A percentile compares a stretch with the other conserved stretches of the same genome.
Conservation (phyloP, 2,113 vertebrate species). For the Gambusia holbrooki region DNA sequence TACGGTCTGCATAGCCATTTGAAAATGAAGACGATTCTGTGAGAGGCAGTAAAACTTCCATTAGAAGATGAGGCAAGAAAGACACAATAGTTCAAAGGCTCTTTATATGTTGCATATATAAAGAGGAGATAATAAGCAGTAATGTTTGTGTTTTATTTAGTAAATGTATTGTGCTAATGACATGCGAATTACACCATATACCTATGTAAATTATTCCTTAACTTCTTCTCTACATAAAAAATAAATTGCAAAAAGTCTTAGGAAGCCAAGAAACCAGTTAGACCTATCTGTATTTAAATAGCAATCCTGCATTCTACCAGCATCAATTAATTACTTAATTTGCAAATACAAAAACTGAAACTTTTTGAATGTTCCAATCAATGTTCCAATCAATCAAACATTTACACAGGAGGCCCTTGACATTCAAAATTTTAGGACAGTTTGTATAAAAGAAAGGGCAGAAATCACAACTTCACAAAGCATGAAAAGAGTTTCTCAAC, state of each 20-base stretch:
- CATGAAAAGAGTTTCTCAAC: too few relatives aligned
- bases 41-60: constrained; percentile 6
- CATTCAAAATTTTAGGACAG: too few relatives aligned
- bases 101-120: neutral
- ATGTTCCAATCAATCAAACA: too few relatives aligned
- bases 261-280: neutral
- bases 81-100: neutral
- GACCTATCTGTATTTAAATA: neutral
- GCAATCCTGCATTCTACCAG: too few relatives aligned
- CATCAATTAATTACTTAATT: too few relatives aligned
- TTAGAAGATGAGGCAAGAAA: neutral
- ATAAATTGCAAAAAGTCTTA: neutral
- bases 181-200: neutral
- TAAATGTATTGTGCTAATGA: neutral
- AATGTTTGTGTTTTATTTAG: neutral
- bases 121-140: neutral
- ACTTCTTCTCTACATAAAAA: neutral
- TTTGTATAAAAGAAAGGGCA: too few relatives aligned
- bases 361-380: too few relatives aligned
- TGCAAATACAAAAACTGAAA: too few relatives aligned
- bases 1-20: constrained; percentile 88
- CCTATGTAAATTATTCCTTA: neutral
- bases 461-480: too few relatives aligned
- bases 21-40: constrained; percentile 95
- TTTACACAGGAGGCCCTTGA: too few relatives aligned